phyloP scores from a whole-genome alignment of 2,888 invertebrate species.

The Chesias legatella region DNA sequence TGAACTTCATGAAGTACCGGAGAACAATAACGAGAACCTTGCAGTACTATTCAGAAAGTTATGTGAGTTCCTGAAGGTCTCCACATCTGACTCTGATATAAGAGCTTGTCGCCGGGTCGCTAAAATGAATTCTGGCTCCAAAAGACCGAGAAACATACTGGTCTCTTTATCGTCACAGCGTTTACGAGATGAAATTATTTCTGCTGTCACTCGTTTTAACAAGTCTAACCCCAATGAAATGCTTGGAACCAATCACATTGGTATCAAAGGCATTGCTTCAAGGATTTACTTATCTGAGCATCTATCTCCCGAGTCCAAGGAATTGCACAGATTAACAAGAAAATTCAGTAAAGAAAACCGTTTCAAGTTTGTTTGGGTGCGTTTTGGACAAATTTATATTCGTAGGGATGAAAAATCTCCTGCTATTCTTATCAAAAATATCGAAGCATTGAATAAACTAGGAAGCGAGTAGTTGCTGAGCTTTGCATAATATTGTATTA shows the following conservation, averaged over 20 bases:
- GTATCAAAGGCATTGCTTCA: background rate
- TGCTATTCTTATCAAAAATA: conserved; percentile 11
- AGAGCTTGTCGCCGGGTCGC: conserved; percentile 14
- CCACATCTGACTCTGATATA: conserved; percentile 8
- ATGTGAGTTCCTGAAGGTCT: conserved; percentile 9
- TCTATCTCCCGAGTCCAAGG: conserved; percentile 18
- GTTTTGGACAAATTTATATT: conserved; percentile 14
- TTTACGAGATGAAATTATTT: conserved; percentile 13
- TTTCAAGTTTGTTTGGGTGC: conserved; percentile 18
- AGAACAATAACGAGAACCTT: conserved; percentile 13
- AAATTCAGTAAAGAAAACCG: conserved; percentile 8
- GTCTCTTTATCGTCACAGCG: conserved; percentile 15
- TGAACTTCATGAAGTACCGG: conserved; percentile 21
- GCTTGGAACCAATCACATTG: conserved; percentile 10
- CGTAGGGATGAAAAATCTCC: conserved; percentile 9
- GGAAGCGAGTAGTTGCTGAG: background rate
- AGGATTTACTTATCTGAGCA: conserved; percentile 14
- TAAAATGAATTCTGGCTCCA: conserved; percentile 12
- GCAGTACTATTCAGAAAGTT: conserved; percentile 13
- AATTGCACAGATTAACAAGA: conserved; percentile 10
- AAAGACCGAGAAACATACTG: conserved; percentile 17
- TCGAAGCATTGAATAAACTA: conserved; percentile 1
- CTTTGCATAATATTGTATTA: background rate
- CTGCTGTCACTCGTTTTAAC: conserved; percentile 17
- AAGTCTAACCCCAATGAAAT: conserved; percentile 10